Base-by-base conservation (phyloP, 2,888 invertebrate species). In the Volucella zonaria region DNA sequence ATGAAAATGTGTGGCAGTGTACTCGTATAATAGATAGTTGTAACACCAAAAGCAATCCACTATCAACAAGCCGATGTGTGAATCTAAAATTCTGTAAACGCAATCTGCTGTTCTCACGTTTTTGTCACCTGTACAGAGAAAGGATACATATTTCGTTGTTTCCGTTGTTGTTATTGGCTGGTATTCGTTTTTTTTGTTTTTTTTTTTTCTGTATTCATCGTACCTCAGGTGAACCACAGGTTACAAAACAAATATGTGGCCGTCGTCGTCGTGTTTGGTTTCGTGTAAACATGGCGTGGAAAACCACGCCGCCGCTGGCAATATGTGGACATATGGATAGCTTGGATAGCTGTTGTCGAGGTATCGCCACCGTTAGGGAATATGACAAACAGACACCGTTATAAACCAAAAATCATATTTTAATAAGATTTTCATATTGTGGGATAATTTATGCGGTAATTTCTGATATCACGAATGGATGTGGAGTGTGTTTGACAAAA, bases 221-320 rank as follows among this genome's bases (percentile, higher is more conserved):
- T 15, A 66, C 59, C 59, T 23, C 38, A 40, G 59, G 66, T 66
- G 66, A 31, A 73, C 73, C 79, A 66, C 54, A 73, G 73, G 66
- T 74, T 66, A 54, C 73, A 79, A 67, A 66, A 52, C 73, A 79
- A 73, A 79, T 66, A 79, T 71, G 42, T n/a, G 47, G 47, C 56
- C 62, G 31, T 58, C 31, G 49, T 31, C 12, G 31, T 42, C 54
- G 38, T 10, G 58, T 47, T 59, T 67, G 58, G 43, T 43, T 31
- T 10, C 61, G 40, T 62, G 62, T 70, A 62, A 71, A 56, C 71
- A 77, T 71, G 49, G 51, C 47, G 62, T 49, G 3, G 14, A 52
- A 61, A 59, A 51, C 49, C 56, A 31, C 6, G 31, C 6, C 62
- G 54, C 61, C 14, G 42, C 14, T 42, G 71, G 56, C 52, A 61